Percentiles rank a stretch among this genome's conserved stretches.
Evolutionary conservation across 2,888 invertebrate species (phyloP).

Genomic region (Acleris cristana): DNA sequence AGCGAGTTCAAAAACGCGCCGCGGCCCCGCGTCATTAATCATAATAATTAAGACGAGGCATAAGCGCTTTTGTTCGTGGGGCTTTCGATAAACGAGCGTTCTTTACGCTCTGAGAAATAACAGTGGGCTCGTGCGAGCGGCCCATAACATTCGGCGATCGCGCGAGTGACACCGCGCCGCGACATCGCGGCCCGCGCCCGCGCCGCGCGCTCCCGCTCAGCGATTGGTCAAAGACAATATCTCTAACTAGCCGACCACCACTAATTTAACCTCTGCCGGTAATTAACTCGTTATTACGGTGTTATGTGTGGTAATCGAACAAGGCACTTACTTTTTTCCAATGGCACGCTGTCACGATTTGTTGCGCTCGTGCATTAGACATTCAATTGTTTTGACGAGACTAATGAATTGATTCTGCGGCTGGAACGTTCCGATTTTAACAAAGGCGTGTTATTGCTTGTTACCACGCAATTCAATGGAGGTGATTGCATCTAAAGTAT

Average conservation of each 20-base stretch:
- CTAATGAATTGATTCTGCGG: conserved; percentile 67
- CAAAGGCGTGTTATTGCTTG: conserved; percentile 50
- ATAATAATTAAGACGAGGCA: conserved; percentile 81
- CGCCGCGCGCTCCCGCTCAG: neutral
- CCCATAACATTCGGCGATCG: conserved; percentile 23
- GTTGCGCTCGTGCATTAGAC: conserved; percentile 61
- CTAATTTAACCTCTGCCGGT: conserved; percentile 45
- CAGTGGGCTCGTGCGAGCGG: conserved; percentile 26
- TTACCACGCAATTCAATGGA: conserved; percentile 26
- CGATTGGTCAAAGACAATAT: conserved; percentile 59
- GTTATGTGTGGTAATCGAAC: conserved; percentile 68
- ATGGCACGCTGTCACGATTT: conserved; percentile 65
- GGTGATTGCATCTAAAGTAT: conserved; percentile 18
- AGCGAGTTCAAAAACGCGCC: conserved; percentile 76
- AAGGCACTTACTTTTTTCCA: conserved; percentile 53
- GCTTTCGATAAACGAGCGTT: conserved; percentile 66
- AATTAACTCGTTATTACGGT: conserved; percentile 60
- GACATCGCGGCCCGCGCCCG: conserved; percentile 9
- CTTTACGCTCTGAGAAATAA: conserved; percentile 37
- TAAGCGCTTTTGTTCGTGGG: conserved; percentile 77
- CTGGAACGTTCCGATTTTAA: conserved; percentile 44
- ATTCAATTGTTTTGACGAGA: conserved; percentile 69
- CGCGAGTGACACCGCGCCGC: conserved; percentile 26
- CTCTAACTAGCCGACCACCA: conserved; percentile 50
- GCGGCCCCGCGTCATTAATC: conserved; percentile 76